Evolutionary conservation across 2,113 vertebrate genomes (phyloP).

Genomic region (Herpetotheres cachinnans): DNA sequence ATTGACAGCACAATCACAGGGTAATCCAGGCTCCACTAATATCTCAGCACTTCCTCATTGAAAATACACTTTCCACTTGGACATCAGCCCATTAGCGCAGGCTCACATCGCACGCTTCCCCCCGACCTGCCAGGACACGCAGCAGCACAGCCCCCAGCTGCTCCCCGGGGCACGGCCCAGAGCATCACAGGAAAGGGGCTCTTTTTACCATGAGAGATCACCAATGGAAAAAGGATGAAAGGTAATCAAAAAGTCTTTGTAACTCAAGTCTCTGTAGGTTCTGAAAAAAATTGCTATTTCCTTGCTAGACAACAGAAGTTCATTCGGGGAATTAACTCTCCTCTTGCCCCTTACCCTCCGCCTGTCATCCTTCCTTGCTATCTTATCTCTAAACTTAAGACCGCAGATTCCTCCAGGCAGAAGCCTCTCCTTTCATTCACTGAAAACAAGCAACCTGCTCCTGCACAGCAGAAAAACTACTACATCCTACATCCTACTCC

Average conservation of each 20-base stretch:
- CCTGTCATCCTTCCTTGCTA: background rate
- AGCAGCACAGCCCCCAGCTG: background rate
- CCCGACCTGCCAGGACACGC: background rate
- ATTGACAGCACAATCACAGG: constrained; percentile 97
- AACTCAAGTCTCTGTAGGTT: constrained; percentile 52
- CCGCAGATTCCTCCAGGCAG: background rate
- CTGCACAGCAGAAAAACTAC: background rate
- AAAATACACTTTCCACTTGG: constrained; percentile 75
- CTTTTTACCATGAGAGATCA: constrained; percentile 51
- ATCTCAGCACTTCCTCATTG: constrained; percentile 76
- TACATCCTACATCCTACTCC: background rate
- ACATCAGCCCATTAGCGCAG: constrained; percentile 65
- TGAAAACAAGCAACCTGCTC: background rate
- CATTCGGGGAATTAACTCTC: constrained; percentile 13
- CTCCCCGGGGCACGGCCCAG: background rate
- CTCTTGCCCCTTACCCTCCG: background rate
- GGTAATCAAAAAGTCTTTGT: constrained; percentile 64
- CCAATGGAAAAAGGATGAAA: constrained; percentile 49
- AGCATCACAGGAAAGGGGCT: constrained; percentile 49
- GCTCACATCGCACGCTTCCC: background rate
- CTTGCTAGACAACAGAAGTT: constrained; percentile 25
- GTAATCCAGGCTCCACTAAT: constrained; percentile 85
- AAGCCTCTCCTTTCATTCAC: background rate
- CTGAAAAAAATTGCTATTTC: constrained; percentile 47
- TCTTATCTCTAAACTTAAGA: background rate